Evolutionary conservation across 2,113 vertebrate genomes (phyloP).

Genomic region (Rattus norvegicus): GRCr8 NC_086020.1:230203001-230203500

Average conservation of each 20-base stretch:
- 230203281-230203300: constrained; percentile 45
- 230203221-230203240: constrained; percentile 1
- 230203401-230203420: constrained; percentile 59
- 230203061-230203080: neutral
- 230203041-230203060: neutral
- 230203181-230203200: constrained; percentile 76
- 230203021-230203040: neutral
- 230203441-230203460: constrained; percentile 51
- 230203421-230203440: constrained; percentile 66
- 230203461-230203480: constrained; percentile 66
- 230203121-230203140: constrained; percentile 74
- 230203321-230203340: constrained; percentile 79
- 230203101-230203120: constrained; percentile 73
- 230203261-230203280: constrained; percentile 76
- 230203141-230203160: constrained; percentile 80
- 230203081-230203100: constrained; percentile 60
- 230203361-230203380: constrained; percentile 79
- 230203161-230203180: constrained; percentile 79
- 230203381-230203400: constrained; percentile 60
- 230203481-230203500: constrained; percentile 71
- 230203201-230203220: constrained; percentile 37
- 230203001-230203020: constrained; percentile 15
- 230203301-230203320: constrained; percentile 73
- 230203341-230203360: constrained; percentile 79
- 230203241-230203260: constrained; percentile 71